Conservation (phyloP, 2,888 invertebrate species). For the Mimumesa dahlbomi region DNA sequence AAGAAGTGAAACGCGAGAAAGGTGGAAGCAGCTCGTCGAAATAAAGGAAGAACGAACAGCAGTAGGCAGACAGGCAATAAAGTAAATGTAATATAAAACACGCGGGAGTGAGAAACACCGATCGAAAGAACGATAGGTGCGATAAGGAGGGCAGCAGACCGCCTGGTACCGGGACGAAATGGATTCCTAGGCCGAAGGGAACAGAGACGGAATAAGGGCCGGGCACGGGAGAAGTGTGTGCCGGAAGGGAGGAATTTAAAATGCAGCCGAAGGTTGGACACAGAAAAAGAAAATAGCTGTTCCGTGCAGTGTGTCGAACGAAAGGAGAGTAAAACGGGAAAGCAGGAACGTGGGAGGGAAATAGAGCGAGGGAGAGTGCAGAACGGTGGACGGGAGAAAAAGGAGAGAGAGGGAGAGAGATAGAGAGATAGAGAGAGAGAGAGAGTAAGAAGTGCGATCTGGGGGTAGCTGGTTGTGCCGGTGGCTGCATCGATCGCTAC, state of each 20-base stretch:
- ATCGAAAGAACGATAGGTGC: background rate
- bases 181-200: no score
- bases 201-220: background rate
- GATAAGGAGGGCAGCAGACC: no score
- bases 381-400: slow-evolving; percentile 4
- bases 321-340: slow-evolving; percentile 1
- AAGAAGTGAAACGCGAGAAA: no score
- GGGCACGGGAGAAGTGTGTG: background rate
- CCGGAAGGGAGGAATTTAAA: background rate
- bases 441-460: slow-evolving; percentile 43
- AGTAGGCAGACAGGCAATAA: background rate
- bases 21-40: no score
- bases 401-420: background rate
- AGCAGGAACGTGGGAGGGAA: slow-evolving; percentile 14
- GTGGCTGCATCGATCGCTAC: slow-evolving; percentile 76
- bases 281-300: background rate
- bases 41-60: no score
- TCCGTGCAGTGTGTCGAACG: background rate
- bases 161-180: no score
- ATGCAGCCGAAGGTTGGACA: background rate
- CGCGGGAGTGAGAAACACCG: background rate
- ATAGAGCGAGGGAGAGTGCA: slow-evolving; percentile 7
- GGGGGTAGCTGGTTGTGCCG: slow-evolving; percentile 71
- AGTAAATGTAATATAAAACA: background rate
- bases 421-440: slow-evolving; percentile 9